Conservation (phyloP, 2,797 vertebrate genomes). For the Phaenicophaeus curvirostris region DNA sequence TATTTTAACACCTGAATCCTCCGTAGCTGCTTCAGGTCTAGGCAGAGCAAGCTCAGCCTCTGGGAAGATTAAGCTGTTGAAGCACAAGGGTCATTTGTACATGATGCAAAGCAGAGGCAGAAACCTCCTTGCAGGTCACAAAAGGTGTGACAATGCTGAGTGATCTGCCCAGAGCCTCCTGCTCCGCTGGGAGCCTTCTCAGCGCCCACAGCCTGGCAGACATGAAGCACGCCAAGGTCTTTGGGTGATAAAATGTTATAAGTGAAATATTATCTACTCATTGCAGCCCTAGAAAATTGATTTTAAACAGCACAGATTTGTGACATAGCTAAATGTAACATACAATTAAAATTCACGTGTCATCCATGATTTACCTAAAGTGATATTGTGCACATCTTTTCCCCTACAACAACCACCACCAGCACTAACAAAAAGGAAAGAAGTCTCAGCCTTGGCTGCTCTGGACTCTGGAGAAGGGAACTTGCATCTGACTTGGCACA, state of each 20-base stretch:
- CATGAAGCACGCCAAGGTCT: neutral
- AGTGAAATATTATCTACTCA: neutral
- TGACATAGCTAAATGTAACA: neutral
- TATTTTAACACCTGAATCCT: conserved; percentile 44
- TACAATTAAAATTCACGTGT: neutral
- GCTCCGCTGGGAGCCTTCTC: neutral
- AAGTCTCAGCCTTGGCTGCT: neutral
- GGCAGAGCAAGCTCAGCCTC: conserved; percentile 39
- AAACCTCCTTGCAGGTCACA: neutral
- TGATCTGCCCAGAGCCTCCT: neutral
- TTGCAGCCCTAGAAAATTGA: neutral
- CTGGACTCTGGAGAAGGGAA: neutral
- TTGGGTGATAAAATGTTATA: neutral
- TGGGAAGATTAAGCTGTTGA: neutral
- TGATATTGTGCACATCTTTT: neutral
- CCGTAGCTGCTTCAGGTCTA: neutral
- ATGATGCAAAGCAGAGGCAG: neutral
- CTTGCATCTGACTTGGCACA: neutral
- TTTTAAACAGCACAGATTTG: neutral
- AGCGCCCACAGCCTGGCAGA: neutral
- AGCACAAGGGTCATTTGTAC: conserved; percentile 24
- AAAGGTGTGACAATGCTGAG: neutral
- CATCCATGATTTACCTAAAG: neutral
- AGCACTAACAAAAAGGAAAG: neutral
- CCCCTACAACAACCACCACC: neutral